Conservation (phyloP, 2,888 invertebrate species). For the Pandemis heparana region DNA sequence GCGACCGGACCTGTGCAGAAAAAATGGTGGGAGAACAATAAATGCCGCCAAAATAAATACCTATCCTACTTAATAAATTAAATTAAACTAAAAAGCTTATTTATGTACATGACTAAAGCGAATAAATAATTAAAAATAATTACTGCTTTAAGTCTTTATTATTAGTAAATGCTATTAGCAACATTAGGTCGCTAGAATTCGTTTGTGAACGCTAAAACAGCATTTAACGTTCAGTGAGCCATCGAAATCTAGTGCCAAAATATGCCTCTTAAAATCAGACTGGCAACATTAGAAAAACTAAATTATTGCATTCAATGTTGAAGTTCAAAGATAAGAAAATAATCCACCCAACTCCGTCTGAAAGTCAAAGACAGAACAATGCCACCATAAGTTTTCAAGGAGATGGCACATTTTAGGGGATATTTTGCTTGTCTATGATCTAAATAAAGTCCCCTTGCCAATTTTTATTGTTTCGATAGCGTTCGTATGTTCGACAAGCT, state of each 20-base stretch:
- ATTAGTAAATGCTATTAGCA: constrained; percentile 6
- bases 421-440: constrained; percentile 4
- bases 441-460: neutral
- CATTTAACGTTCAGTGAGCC: neutral
- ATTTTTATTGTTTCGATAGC: neutral
- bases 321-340: neutral
- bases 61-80: constrained; percentile 62
- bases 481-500: neutral
- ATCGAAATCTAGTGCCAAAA: constrained; percentile 1
- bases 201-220: neutral
- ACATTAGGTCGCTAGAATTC: neutral
- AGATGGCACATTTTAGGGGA: constrained; percentile 3
- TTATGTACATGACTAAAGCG: constrained; percentile 52
- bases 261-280: neutral
- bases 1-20: constrained; percentile 30
- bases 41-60: constrained; percentile 61
- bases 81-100: constrained; percentile 51
- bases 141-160: constrained; percentile 3
- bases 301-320: neutral
- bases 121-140: neutral
- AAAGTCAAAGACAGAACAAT: neutral
- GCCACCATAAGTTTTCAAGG: neutral
- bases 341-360: neutral
- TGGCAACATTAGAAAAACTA: neutral
- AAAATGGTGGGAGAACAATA: constrained; percentile 70